phyloP scores from a whole-genome alignment of 2,797 vertebrate species.

The Myotis daubentonii region DNA sequence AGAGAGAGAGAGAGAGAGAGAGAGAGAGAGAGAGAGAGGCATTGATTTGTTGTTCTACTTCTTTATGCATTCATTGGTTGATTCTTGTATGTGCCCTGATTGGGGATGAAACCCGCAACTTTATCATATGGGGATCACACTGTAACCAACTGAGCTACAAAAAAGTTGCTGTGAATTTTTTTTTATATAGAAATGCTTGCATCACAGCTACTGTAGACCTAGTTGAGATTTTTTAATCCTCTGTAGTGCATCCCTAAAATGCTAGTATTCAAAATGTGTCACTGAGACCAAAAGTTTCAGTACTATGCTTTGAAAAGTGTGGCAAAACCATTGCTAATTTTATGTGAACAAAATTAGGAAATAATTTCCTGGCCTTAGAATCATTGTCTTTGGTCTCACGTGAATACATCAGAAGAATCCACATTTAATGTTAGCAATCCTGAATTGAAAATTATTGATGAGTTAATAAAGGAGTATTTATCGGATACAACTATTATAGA shows the following conservation, averaged over 20 bases:
- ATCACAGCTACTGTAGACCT: neutral
- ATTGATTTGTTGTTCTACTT: neutral
- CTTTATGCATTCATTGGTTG: neutral
- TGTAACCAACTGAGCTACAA: neutral
- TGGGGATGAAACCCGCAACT: neutral
- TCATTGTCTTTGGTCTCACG: neutral
- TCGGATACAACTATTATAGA: neutral
- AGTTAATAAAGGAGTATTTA: neutral
- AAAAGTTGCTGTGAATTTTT: neutral
- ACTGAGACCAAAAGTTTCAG: neutral
- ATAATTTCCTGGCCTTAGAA: constrained; percentile 17
- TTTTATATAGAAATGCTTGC: neutral
- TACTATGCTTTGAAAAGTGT: neutral
- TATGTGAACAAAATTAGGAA: constrained; percentile 12
- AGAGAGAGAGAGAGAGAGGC: too few relatives aligned
- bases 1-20: neutral
- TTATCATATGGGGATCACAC: neutral
- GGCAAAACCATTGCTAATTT: neutral
- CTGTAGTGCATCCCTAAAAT: neutral
- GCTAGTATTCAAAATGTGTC: neutral
- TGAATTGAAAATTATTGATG: neutral
- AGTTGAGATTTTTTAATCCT: neutral
- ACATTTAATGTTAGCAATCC: neutral
- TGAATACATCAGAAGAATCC: neutral
- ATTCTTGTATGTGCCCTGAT: neutral